Conservation (phyloP, 2,797 vertebrate genomes). For the Smutsia gigantea region DNA sequence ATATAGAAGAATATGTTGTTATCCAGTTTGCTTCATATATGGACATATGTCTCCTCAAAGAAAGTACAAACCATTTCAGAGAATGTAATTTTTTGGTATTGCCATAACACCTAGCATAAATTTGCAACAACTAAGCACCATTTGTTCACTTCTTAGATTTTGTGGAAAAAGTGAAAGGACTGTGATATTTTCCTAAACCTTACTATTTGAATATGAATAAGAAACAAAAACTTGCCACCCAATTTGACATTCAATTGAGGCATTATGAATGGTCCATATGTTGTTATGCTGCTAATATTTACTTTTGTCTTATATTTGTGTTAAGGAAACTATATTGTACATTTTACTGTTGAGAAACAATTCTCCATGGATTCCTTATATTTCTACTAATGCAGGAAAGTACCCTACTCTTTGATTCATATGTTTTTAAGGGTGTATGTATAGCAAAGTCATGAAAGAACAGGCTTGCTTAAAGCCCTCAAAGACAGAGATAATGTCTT, state of each 20-base stretch:
- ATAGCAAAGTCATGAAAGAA: neutral
- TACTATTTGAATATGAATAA: neutral
- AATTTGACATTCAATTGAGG: neutral
- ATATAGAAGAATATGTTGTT: neutral
- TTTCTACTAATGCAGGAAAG: neutral
- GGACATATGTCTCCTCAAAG: neutral
- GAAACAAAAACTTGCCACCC: neutral
- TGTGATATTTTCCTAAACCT: neutral
- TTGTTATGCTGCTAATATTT: neutral
- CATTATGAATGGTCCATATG: neutral
- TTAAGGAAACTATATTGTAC: neutral
- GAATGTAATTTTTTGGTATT: constrained; percentile 21
- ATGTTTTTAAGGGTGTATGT: neutral
- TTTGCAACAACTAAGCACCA: neutral
- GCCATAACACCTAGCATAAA: neutral
- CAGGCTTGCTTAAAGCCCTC: neutral
- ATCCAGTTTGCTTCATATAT: neutral
- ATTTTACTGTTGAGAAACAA: neutral
- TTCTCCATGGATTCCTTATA: neutral
- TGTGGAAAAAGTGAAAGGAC: neutral
- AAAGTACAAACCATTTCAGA: constrained; percentile 28
- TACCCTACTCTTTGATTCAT: neutral
- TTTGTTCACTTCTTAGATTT: constrained; percentile 23
- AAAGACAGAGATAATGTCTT: neutral
- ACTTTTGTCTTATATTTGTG: neutral